Conservation (phyloP, 2,113 vertebrate species). For the Ibidorhyncha struthersii region DNA sequence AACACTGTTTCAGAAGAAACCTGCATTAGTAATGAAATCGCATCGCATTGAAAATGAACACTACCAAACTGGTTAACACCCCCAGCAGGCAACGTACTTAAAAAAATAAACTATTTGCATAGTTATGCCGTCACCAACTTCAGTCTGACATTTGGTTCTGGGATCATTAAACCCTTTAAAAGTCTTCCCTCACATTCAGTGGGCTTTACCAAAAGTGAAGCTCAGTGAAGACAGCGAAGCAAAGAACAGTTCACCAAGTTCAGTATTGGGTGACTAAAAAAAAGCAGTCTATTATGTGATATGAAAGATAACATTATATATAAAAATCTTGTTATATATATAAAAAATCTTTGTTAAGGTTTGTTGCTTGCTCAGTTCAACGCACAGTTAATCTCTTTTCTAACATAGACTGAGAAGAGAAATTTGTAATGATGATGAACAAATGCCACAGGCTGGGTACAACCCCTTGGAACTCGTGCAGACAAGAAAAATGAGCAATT, state of each 20-base stretch:
- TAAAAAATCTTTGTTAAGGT: background rate
- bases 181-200: accelerated
- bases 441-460: background rate
- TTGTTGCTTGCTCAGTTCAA: background rate
- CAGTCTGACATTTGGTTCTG: background rate
- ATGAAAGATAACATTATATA: background rate
- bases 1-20: background rate
- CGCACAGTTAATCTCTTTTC: background rate
- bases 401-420: accelerated
- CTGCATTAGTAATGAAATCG: background rate
- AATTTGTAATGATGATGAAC: accelerated
- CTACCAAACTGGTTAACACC: background rate
- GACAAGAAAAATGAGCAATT: background rate
- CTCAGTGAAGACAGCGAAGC: background rate
- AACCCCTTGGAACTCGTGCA: no score
- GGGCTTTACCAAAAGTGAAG: background rate
- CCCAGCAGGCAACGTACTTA: background rate
- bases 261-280: accelerated
- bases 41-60: background rate
- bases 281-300: accelerated
- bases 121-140: background rate
- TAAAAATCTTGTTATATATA: no score
- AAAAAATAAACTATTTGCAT: accelerated
- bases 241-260: background rate
- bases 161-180: background rate